Conservation (phyloP, 1,140 invertebrate genomes). For the Tetragonula clypearis region DNA sequence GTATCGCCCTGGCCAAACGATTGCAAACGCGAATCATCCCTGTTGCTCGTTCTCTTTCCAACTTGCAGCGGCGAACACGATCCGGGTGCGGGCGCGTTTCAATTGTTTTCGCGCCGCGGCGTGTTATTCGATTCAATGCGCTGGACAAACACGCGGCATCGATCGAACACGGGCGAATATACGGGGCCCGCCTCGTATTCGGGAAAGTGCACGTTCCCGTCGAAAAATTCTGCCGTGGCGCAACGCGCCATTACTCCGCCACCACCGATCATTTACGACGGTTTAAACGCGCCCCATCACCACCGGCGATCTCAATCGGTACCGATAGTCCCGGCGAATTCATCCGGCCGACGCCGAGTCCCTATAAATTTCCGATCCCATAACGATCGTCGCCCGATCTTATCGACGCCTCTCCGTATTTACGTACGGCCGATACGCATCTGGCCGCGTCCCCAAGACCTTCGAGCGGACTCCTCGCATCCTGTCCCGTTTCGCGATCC, state of each 20-base stretch:
- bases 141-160: constrained; percentile 24
- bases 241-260: constrained; percentile 36
- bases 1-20: constrained; percentile 15
- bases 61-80: background rate
- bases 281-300: constrained; percentile 37
- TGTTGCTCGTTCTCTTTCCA: background rate
- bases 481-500: background rate
- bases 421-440: constrained; percentile 38
- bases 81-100: background rate
- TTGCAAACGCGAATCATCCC: background rate
- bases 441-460: background rate
- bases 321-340: constrained; percentile 21
- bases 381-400: constrained; percentile 37
- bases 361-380: constrained; percentile 43
- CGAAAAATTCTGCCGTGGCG: constrained; percentile 4
- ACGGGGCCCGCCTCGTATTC: background rate
- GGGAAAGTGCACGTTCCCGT: constrained; percentile 44
- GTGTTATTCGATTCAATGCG: constrained; percentile 41
- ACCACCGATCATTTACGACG: constrained; percentile 24
- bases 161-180: too few species aligned
- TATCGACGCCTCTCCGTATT: constrained; percentile 40
- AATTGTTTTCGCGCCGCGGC: constrained; percentile 9
- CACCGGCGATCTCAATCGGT: constrained; percentile 30
- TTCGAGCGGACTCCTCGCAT: background rate
- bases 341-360: constrained; percentile 5